Percentiles rank a stretch among this genome's conserved stretches.
These are phyloP conservation scores for Sylvia atricapilla DNA, from an alignment of 2,113 vertebrate species.

Conservation along the genomic window DNA sequence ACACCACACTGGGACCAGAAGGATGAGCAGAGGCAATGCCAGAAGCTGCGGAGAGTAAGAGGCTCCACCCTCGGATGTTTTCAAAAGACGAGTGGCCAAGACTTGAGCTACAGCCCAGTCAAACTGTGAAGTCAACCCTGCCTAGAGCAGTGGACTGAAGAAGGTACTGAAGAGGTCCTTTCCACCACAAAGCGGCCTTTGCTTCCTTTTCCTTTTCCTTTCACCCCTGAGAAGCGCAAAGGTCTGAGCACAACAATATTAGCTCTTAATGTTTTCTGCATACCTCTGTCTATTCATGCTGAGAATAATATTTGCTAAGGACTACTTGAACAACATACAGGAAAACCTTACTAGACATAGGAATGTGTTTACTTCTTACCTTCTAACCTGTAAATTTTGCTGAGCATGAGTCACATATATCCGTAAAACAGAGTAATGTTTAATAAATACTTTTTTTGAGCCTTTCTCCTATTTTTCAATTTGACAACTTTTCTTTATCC, in stretches of 20 bases:
- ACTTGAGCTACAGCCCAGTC: not conserved
- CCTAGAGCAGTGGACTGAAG: not conserved
- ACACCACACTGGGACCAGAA: accelerated
- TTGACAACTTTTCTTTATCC: not conserved
- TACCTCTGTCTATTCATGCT: not conserved
- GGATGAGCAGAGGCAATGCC: not conserved
- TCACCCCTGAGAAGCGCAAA: not conserved
- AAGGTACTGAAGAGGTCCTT: not conserved
- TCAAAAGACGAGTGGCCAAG: not conserved
- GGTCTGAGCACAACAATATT: not conserved
- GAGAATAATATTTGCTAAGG: not conserved
- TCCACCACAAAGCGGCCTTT: not conserved
- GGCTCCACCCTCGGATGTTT: not conserved
- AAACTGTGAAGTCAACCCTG: not conserved
- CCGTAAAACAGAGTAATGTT: not conserved
- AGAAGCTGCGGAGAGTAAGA: not conserved
- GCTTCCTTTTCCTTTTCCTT: not conserved
- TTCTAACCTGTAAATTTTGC: not conserved
- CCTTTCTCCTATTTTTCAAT: not conserved
- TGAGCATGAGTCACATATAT: not conserved
- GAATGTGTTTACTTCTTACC: not conserved
- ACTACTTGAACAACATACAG: not conserved
- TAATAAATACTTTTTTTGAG: not conserved
- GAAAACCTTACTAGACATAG: not conserved
- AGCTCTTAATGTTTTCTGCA: not conserved